Evolutionary conservation across 30 jellyfish, hydroid and myxozoan species (phyloP).

Genomic region (Aurelia sp.): DNA sequence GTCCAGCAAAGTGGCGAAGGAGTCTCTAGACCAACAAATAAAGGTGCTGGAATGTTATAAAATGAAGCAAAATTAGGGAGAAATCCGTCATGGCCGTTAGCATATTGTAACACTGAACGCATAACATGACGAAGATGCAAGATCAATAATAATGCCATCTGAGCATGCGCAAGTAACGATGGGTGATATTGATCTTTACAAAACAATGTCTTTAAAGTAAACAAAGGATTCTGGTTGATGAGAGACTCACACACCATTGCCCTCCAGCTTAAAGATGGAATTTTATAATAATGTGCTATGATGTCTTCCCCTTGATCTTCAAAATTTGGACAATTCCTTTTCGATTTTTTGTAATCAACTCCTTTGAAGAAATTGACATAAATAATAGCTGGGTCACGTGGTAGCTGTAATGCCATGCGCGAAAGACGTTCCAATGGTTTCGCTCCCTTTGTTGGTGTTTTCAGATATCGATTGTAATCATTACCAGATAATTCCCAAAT

Average conservation of each 20-base stretch:
- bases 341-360: slow-evolving; percentile 85
- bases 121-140: slow-evolving; percentile 96
- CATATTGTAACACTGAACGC: slow-evolving; percentile 97
- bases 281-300: slow-evolving; percentile 91
- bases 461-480: slow-evolving; percentile 91
- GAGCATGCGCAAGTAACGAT: slow-evolving; percentile 98
- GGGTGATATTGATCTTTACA: slow-evolving; percentile 98
- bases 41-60: slow-evolving; percentile 84
- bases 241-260: slow-evolving; percentile 97
- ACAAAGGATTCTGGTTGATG: slow-evolving; percentile 66
- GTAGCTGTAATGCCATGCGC: slow-evolving; percentile 89
- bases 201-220: slow-evolving; percentile 74
- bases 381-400: slow-evolving; percentile 88
- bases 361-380: slow-evolving; percentile 97
- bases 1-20: slow-evolving; percentile 99
- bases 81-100: slow-evolving; percentile 84
- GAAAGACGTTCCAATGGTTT: slow-evolving; percentile 95
- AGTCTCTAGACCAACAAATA: slow-evolving; percentile 90
- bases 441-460: slow-evolving; percentile 97
- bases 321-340: slow-evolving; percentile 86
- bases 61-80: slow-evolving; percentile 71
- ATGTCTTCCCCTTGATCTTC: slow-evolving; percentile 99
- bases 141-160: slow-evolving; percentile 84
- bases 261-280: slow-evolving; percentile 97
- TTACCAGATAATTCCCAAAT: slow-evolving; percentile 97